Base-by-base conservation (phyloP, 2,113 vertebrate genomes). In the Xerus inauris region DNA sequence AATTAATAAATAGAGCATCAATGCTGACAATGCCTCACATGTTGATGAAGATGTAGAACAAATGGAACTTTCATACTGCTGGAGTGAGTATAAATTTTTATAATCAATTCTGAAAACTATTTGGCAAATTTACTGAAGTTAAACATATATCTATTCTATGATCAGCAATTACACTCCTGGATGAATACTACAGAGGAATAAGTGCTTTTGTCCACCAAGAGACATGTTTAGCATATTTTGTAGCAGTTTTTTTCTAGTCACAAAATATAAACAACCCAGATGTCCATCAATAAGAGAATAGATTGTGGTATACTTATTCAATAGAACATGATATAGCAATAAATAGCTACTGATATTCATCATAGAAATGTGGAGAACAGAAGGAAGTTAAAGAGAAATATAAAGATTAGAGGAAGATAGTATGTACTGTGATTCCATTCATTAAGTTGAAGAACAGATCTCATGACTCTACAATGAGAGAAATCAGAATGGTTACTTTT, bases 1-100 rank as follows among this genome's bases (percentile, higher is more conserved):
- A 98, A 96, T 96, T 97, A 96, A 96, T 64, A 97, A 97, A 96
- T 97, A 96, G 40, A 95, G 42, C 95, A 96, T 81, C 75, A 89
- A 76, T 65, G 24, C 28, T 67, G n/a, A 81, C 49, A 93, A 12
- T 93, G 59, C 51, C 24, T 86, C 38, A 54, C 0, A 3, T 86
- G 30, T 82, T 92, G 71, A 19, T 81, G 35, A 81, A 80, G 26
- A 45, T 54, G 11, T 59, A 62, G 54, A 87, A 42, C 76, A 67
- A 67, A 17, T 77, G 40, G 40, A 89, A 73, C 49, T 77, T 54
- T 82, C n/a, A 73, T 47, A 73, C 10, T 79, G 35, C 45, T 79
- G 38, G 10, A 87, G 40, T 24, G 10, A 83, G 12, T 79, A 10
- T 93, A 90, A 85, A 57, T 90, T 86, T 8, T 65, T 87, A 90